These are phyloP conservation scores for Petrocephalus schoutedeni DNA, from an alignment of 2,797 vertebrate genomes.

Conservation along the genomic window DNA sequence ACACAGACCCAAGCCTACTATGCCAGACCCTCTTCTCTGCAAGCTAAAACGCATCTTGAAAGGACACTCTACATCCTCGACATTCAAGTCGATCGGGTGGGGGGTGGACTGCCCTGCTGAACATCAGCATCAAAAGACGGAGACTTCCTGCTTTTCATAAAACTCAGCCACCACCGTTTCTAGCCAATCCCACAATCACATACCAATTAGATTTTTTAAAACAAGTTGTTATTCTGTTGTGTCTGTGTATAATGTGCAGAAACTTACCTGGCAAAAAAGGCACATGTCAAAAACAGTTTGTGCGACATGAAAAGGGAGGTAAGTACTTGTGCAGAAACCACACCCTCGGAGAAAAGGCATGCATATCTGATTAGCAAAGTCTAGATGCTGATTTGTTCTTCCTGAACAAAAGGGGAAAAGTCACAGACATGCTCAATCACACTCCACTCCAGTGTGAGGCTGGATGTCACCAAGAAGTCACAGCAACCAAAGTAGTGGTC, in stretches of 20 bases:
- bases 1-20: background rate
- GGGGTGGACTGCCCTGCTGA: background rate
- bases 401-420: conserved; percentile 26
- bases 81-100: background rate
- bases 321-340: conserved; percentile 14
- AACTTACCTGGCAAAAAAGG: conserved; percentile 24
- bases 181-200: background rate
- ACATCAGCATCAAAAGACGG: background rate
- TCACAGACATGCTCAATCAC: conserved; percentile 43
- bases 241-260: background rate
- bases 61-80: background rate
- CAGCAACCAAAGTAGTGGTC: background rate
- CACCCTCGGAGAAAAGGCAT: conserved; percentile 24
- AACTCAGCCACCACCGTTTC: background rate
- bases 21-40: no score
- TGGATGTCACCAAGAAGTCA: background rate
- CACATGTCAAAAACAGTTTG: background rate
- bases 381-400: conserved; percentile 31
- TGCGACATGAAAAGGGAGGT: background rate
- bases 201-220: background rate
- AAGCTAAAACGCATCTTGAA: background rate
- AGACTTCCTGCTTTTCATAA: background rate
- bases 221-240: background rate
- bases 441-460: conserved; percentile 20
- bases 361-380: conserved; percentile 40